Evolutionary conservation across 1,140 invertebrate species (phyloP).

Genomic region (Caenorhabditis tropicalis): DNA sequence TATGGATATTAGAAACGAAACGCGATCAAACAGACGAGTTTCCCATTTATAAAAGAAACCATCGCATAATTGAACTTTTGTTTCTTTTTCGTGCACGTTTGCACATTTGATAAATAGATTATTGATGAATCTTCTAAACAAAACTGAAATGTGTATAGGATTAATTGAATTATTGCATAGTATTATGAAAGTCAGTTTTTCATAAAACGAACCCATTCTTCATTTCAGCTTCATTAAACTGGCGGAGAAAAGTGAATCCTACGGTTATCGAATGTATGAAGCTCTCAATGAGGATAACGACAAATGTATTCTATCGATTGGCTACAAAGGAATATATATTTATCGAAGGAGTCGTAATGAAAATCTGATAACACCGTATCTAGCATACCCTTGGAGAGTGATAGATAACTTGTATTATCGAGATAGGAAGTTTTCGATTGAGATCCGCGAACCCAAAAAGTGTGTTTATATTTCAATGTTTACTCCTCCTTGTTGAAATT

Average conservation of each 20-base stretch:
- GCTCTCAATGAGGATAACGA: slow-evolving; percentile 14
- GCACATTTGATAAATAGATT: no score
- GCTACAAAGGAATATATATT: slow-evolving; percentile 23
- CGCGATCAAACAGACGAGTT: not conserved
- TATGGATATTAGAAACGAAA: not conserved
- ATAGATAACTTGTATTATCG: slow-evolving; percentile 37
- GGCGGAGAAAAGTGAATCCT: slow-evolving; percentile 2
- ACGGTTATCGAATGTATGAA: slow-evolving; percentile 36
- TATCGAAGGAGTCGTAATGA: slow-evolving; percentile 13
- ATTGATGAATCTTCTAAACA: no score
- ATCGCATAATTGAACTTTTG: no score
- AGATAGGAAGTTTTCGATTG: slow-evolving; percentile 5
- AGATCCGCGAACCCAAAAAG: slow-evolving; percentile 19
- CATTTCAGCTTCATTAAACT: slow-evolving; percentile 25
- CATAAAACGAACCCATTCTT: no score
- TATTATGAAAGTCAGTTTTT: no score
- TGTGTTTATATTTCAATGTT: not conserved
- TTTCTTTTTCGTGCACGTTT: no score
- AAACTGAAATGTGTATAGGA: no score
- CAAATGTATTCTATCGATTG: slow-evolving; percentile 34
- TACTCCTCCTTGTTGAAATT: not conserved
- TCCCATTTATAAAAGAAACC: not conserved
- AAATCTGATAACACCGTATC: slow-evolving; percentile 11
- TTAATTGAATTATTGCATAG: no score
- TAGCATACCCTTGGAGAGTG: slow-evolving; percentile 16